These are phyloP conservation scores for Tetranychus truncatus DNA, from an alignment of 2,888 invertebrate genomes.

Conservation along the genomic window DNA sequence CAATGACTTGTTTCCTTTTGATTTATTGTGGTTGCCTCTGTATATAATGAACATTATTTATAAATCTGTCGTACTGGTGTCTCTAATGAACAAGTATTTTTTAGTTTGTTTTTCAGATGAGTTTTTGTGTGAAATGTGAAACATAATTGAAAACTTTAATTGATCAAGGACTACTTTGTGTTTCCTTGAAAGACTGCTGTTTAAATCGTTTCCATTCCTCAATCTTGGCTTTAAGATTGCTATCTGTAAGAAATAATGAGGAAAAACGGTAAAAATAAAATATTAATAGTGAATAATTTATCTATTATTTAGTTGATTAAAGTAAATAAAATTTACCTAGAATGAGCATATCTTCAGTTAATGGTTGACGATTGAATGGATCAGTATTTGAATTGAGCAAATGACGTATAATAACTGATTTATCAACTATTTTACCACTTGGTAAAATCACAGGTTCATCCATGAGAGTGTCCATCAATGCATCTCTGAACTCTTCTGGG, in stretches of 20 bases:
- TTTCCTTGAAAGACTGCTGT: background rate
- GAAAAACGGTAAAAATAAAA: background rate
- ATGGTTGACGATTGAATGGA: slow-evolving; percentile 87
- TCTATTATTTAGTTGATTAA: background rate
- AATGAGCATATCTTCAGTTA: slow-evolving; percentile 45
- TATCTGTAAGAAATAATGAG: background rate
- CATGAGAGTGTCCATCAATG: slow-evolving; percentile 93
- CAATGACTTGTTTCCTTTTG: too few relatives aligned
- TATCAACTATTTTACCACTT: slow-evolving; percentile 68
- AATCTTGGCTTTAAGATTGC: background rate
- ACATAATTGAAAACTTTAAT: background rate
- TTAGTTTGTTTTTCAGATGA: background rate
- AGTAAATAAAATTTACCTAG: background rate
- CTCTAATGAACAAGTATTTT: too few relatives aligned
- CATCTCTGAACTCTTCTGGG: slow-evolving; percentile 42
- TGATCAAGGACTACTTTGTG: background rate
- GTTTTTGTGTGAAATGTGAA: background rate
- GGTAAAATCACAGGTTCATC: slow-evolving; percentile 81
- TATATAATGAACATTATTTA: too few relatives aligned
- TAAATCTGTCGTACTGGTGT: too few relatives aligned
- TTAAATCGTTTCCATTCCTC: slow-evolving; percentile 7
- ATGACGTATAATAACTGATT: slow-evolving; percentile 77
- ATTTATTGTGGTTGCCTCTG: too few relatives aligned
- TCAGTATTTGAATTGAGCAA: slow-evolving; percentile 87
- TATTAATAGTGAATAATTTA: too few relatives aligned